A percentile compares a stretch with the other conserved stretches of the same genome.
Conservation (phyloP, 2,113 vertebrate genomes). For the Pachycephala philippinensis region DNA sequence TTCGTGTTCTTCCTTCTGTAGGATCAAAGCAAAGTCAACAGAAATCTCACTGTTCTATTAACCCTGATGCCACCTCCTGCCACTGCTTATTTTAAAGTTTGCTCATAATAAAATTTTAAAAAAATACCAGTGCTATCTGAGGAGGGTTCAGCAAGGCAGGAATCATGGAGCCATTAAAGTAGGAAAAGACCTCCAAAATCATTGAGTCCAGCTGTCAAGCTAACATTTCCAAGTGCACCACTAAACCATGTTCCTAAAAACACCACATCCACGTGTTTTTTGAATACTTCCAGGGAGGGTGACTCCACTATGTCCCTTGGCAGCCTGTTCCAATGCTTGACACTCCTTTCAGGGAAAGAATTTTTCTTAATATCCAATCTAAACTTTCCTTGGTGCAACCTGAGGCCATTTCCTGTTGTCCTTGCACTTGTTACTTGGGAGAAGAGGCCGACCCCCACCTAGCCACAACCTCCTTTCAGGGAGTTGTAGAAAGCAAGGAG, state of each 20-base stretch:
- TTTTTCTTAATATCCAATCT: neutral
- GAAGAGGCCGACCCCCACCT: rapidly evolving
- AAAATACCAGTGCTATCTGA: neutral
- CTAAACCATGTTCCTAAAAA: neutral
- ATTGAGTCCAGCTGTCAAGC: neutral
- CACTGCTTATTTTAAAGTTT: neutral
- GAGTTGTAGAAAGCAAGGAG: neutral
- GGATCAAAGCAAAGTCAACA: neutral
- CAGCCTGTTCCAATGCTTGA: neutral
- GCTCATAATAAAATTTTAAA: neutral
- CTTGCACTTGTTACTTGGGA: neutral
- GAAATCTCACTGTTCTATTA: neutral
- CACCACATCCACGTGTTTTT: neutral
- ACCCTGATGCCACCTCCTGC: neutral
- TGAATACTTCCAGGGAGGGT: neutral
- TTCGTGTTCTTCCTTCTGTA: neutral
- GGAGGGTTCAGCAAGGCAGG: neutral
- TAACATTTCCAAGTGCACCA: neutral
- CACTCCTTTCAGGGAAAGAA: neutral
- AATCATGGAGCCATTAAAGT: neutral
- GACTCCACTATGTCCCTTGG: neutral
- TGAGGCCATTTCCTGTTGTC: neutral
- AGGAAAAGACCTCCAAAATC: neutral
- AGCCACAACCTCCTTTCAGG: neutral
- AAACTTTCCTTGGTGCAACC: neutral